phyloP scores from a whole-genome alignment of 2,888 invertebrate genomes.

The Caradrina clavipalpis region DNA sequence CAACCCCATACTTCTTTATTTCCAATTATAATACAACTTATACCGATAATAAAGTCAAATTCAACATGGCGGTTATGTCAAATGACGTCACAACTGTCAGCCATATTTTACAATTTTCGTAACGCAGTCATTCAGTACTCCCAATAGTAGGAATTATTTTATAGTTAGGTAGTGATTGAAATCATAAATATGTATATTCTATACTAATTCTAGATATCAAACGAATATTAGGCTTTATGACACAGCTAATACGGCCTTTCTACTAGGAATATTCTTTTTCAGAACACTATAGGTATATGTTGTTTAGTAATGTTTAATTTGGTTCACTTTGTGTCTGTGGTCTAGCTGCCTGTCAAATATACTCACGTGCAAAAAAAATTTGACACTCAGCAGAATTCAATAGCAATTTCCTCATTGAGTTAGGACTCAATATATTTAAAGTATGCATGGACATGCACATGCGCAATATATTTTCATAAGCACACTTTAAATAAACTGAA shows the following conservation, averaged over 20 bases:
- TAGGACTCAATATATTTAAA: too few relatives aligned
- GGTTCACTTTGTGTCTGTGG: neutral
- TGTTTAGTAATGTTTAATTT: constrained; percentile 42
- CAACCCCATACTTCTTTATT: neutral
- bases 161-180: constrained; percentile 43
- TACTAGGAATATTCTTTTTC: constrained; percentile 62
- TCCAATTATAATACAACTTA: neutral
- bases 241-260: constrained; percentile 51
- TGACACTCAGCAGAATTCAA: too few relatives aligned
- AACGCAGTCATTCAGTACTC: constrained; percentile 56
- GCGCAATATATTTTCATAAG: too few relatives aligned
- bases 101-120: neutral
- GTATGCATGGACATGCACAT: too few relatives aligned
- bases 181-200: constrained; percentile 59
- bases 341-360: neutral
- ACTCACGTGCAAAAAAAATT: too few relatives aligned
- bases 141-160: constrained; percentile 53
- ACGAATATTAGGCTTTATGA: constrained; percentile 58
- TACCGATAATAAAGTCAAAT: neutral
- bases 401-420: too few relatives aligned
- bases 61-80: constrained; percentile 33
- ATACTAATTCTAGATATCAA: constrained; percentile 52
- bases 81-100: constrained; percentile 38
- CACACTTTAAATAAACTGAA: too few relatives aligned
- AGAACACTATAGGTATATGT: constrained; percentile 36